Evolutionary conservation across 1,140 invertebrate species (phyloP), one percentile per base, ranked within the genome.

Genomic region (Drosophila bipectinata): DNA sequence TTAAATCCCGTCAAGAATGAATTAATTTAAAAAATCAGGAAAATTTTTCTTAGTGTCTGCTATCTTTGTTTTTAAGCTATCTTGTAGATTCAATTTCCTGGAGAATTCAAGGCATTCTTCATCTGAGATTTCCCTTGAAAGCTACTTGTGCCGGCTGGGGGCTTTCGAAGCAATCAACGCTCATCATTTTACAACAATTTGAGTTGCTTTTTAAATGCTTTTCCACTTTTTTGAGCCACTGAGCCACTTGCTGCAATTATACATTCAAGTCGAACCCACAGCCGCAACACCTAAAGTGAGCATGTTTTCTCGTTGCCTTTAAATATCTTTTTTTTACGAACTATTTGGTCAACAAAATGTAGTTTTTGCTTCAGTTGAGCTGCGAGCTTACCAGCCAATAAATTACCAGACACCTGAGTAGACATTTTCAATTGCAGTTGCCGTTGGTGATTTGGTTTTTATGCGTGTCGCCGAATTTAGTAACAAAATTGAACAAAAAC

Each of bases 371-470:
- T 24, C 14, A 26, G 53, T 41, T 9, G 21, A 59, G 34, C 24
- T 21, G 6, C 24, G 30, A 62, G 62, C 87, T 90, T 90, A 90
- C 87, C 87, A 48, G 79, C 77, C 76, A 90, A 80, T 78, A 90
- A 75, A 78, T 80, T 90, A 72, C 82, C 72, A 80, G 87, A 83
- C 71, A 90, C 82, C 85, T 90, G 87, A 47, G 87, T 90, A 74
- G 82, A 89, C 84, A 89, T 89, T 60, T 64, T 72, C 80, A 58
- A 53, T 63, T 74, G 59, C 53, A 58, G 52, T 54, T 18, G 61
- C 58, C 18, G 45, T 34, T 53, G 61, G 52, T 18, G 45, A 32
- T 74, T 45, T 45, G 15, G 8, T 63, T 61, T 54, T 45, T 69
- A 44, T 59, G 61, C 76, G 44, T 73, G 72, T 44, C 41, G 55